Conservation (phyloP, 2,888 invertebrate species). For the Strigamia crassipes region DNA sequence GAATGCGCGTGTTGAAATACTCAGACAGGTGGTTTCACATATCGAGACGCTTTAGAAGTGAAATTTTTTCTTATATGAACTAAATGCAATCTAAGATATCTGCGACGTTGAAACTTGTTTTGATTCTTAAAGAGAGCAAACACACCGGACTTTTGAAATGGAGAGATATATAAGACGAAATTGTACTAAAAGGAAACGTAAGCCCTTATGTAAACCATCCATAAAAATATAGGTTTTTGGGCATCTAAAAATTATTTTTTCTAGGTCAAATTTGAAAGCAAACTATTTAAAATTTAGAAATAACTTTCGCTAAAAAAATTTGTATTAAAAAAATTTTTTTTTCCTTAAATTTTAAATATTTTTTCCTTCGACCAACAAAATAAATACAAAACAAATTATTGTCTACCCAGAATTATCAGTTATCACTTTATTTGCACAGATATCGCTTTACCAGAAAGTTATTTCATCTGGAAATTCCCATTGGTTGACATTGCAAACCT, state of each 20-base stretch:
- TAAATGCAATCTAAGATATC: not conserved
- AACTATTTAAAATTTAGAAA: not conserved
- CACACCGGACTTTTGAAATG: slow-evolving; percentile 34
- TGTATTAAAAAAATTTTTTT: not conserved
- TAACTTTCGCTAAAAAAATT: not conserved
- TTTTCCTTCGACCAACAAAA: too few species aligned
- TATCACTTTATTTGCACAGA: not conserved
- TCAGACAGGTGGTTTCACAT: slow-evolving; percentile 12
- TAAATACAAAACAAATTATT: too few species aligned
- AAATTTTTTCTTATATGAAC: not conserved
- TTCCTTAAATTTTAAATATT: not conserved
- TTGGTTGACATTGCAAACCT: not conserved
- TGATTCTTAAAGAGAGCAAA: not conserved
- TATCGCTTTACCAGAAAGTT: not conserved
- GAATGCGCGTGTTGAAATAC: not conserved
- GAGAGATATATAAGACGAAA: not conserved
- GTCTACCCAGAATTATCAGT: too few species aligned
- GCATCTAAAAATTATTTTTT: not conserved
- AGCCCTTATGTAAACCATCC: slow-evolving; percentile 21
- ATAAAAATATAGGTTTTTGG: not conserved
- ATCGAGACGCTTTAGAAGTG: not conserved
- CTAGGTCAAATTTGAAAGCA: not conserved
- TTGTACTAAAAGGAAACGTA: not conserved
- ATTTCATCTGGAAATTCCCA: not conserved
- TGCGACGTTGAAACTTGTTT: not conserved